Evolutionary conservation across 2,113 vertebrate genomes (phyloP).

Genomic region (Zapornia atra): DNA sequence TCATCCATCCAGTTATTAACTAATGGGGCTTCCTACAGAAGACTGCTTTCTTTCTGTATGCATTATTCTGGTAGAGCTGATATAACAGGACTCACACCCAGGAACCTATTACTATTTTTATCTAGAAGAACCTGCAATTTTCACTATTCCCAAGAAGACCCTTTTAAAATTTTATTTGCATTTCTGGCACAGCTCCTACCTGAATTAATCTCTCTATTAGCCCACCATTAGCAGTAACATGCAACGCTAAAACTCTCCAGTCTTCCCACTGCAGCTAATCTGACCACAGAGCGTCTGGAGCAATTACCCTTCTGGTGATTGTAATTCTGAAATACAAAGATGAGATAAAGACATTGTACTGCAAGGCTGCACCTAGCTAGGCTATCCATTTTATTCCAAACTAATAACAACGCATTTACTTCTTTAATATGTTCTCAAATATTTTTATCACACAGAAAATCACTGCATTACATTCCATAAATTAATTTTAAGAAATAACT

Average conservation of each 20-base stretch:
- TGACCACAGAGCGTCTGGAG: not conserved
- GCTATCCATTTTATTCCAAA: not conserved
- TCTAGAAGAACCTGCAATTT: not conserved
- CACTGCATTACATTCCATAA: not conserved
- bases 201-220: not conserved
- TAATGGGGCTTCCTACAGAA: not conserved
- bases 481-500: not conserved
- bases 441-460: not conserved
- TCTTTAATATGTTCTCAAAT: not conserved
- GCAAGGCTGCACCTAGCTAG: not conserved
- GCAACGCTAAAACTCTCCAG: not conserved
- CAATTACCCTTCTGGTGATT: not conserved
- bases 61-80: not conserved
- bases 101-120: not conserved
- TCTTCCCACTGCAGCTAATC: not conserved
- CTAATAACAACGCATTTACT: not conserved
- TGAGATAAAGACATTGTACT: not conserved
- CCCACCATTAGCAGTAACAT: not conserved
- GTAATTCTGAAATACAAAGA: slow-evolving; percentile 4
- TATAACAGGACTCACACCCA: not conserved
- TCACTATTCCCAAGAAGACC: not conserved
- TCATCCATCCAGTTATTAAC: not conserved
- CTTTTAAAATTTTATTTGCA: not conserved
- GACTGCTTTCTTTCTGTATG: not conserved
- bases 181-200: not conserved